A percentile compares a stretch with the other conserved stretches of the same genome.
phyloP scores from a whole-genome alignment of 2,888 invertebrate genomes.

The Meteorus cinctellus region DNA sequence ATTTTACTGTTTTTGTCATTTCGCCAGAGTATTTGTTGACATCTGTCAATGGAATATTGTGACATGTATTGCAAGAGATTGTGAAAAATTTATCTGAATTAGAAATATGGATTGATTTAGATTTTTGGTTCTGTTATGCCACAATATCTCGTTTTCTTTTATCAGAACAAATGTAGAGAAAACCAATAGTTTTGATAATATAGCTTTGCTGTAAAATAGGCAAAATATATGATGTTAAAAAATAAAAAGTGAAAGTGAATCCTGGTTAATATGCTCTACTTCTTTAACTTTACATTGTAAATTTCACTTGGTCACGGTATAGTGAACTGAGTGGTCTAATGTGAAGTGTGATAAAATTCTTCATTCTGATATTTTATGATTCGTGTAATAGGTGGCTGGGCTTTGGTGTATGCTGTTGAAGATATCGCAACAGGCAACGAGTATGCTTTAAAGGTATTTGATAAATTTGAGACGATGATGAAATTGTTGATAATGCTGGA shows the following conservation, averaged over 20 bases:
- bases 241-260: constrained; percentile 31
- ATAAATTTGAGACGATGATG: not conserved
- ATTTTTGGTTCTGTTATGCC: no score
- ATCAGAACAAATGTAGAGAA: no score
- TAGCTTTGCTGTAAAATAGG: not conserved
- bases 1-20: constrained; percentile 42
- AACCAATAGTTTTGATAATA: no score
- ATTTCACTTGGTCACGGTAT: not conserved
- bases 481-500: constrained; percentile 2
- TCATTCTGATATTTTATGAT: constrained; percentile 43
- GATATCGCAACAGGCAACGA: constrained; percentile 89
- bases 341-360: not conserved
- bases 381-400: constrained; percentile 88
- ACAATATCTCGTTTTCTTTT: no score
- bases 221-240: constrained; percentile 31
- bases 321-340: not conserved
- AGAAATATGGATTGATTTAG: no score
- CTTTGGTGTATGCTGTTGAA: constrained; percentile 95
- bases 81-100: no score
- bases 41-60: constrained; percentile 60
- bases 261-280: not conserved
- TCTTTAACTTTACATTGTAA: not conserved
- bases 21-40: constrained; percentile 53
- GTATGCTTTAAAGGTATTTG: constrained; percentile 89
- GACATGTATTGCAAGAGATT: constrained; percentile 48